Evolutionary conservation across 2,113 vertebrate species (phyloP).

Genomic region (Elgaria multicarinata): DNA sequence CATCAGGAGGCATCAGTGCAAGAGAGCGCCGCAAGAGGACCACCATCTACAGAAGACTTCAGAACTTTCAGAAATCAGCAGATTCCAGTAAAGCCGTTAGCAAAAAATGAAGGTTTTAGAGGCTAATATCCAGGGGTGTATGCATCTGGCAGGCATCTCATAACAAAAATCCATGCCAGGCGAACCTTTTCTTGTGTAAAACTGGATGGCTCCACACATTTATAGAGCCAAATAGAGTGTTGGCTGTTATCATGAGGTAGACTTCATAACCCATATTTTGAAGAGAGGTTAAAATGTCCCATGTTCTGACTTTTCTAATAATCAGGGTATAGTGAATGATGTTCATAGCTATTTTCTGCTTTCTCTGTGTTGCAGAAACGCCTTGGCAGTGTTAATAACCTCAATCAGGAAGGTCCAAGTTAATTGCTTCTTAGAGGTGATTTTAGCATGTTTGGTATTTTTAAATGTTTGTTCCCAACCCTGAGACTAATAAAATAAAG

Average conservation of each 20-base stretch:
- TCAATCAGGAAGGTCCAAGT: not conserved
- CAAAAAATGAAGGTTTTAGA: not conserved
- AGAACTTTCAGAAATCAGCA: not conserved
- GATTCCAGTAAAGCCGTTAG: not conserved
- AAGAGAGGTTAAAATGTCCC: not conserved
- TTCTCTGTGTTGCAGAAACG: not conserved
- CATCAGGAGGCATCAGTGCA: not conserved
- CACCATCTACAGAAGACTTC: not conserved
- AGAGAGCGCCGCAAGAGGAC: not conserved
- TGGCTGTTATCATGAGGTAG: not conserved
- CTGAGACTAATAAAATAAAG: not conserved
- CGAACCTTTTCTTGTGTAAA: not conserved
- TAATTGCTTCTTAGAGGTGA: not conserved
- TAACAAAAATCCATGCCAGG: not conserved
- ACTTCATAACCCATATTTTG: not conserved
- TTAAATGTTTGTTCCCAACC: not conserved
- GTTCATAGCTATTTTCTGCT: not conserved
- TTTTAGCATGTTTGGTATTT: not conserved
- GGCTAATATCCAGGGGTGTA: not conserved
- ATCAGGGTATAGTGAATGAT: not conserved
- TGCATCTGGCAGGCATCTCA: not conserved
- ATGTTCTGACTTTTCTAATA: not conserved
- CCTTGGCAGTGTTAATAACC: not conserved
- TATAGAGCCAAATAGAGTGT: not conserved
- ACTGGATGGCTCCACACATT: not conserved